These are phyloP conservation scores for Halichoeres trimaculatus DNA, from an alignment of 2,113 vertebrate species.

Conservation along the genomic window DNA sequence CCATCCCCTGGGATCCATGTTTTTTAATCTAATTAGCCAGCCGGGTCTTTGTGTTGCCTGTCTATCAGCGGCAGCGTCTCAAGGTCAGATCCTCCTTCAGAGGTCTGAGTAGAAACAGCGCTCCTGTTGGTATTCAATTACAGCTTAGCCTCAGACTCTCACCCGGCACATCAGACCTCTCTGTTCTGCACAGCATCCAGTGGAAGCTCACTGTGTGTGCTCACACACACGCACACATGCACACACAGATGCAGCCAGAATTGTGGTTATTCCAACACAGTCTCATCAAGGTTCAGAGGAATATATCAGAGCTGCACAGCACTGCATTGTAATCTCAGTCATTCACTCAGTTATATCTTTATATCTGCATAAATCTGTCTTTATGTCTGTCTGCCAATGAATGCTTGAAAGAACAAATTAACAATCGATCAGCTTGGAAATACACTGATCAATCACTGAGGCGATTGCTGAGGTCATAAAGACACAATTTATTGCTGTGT, in stretches of 20 bases:
- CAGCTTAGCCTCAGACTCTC: slow-evolving; percentile 65
- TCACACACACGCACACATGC: slow-evolving; percentile 10
- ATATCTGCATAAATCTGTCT: slow-evolving; percentile 33
- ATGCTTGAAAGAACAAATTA: slow-evolving; percentile 39
- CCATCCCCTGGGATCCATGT: slow-evolving; percentile 76
- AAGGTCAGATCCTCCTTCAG: slow-evolving; percentile 77
- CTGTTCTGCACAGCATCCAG: slow-evolving; percentile 37
- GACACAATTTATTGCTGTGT: slow-evolving; percentile 4
- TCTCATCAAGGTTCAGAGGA: slow-evolving; percentile 33
- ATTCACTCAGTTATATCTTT: slow-evolving; percentile 42
- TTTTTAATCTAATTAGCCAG: slow-evolving; percentile 82
- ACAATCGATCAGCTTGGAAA: slow-evolving; percentile 29
- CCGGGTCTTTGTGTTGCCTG: slow-evolving; percentile 76
- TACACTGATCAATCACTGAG: slow-evolving; percentile 14
- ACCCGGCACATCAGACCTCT: slow-evolving; percentile 47
- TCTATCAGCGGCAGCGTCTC: slow-evolving; percentile 71
- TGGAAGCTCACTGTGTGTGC: slow-evolving; percentile 19
- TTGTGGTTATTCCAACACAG: slow-evolving; percentile 19
- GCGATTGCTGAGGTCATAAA: slow-evolving; percentile 7
- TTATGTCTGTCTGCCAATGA: background rate
- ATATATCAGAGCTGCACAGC: slow-evolving; percentile 38
- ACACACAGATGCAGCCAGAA: background rate
- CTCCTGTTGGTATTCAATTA: slow-evolving; percentile 76
- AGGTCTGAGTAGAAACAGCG: slow-evolving; percentile 67
- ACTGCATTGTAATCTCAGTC: slow-evolving; percentile 43